Evolutionary conservation across 2,888 invertebrate genomes (phyloP), one percentile per base, ranked within the genome.

Genomic region (Periphyllus acericola): DNA sequence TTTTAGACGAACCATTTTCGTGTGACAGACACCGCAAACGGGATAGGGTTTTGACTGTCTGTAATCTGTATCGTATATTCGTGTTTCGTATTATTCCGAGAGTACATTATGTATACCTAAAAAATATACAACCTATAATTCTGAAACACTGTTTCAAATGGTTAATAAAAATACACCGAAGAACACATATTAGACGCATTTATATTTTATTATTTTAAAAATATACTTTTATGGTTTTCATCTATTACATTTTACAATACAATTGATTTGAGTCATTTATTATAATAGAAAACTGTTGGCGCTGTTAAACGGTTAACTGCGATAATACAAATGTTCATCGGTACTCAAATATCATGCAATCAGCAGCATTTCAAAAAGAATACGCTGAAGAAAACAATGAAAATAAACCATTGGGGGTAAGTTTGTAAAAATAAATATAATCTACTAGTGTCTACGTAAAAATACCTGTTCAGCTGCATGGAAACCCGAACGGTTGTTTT

Each of bases 401-500:
- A 95, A 91, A 94, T 96, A 55, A 96, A 98, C 91, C 99, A 98
- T 92, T 99, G 98, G 96, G 98, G 98, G 94, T 95, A 91, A 91
- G 92, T 90, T 40, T 32, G 25, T 34, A 66, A 36, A 25, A 36
- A 40, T 3, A n/a, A 75, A 81, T 19, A n/a, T 14, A 1, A 14
- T 2, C 3, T 60, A 66, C 11, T 9, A n/a, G 9, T 29, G 9
- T 21, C 25, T 25, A 60, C 25, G 25, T 8, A 9, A 21, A 60
- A 60, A 8, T 68, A 68, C 6, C 40, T 40, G 9, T 36, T 6
- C 9, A 11, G 2, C 46, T 3, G 11, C 46, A 46, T 46, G 8
- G 46, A 46, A 46, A 46, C 14, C 14, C 1, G 14, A 46, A 46
- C 46, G 46, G 14, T 46, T 11, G 46, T 14, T 14, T 46, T 46